Conservation (phyloP, 92 coral and sea anemone species). For the Palythoa heliodiscus region DNA sequence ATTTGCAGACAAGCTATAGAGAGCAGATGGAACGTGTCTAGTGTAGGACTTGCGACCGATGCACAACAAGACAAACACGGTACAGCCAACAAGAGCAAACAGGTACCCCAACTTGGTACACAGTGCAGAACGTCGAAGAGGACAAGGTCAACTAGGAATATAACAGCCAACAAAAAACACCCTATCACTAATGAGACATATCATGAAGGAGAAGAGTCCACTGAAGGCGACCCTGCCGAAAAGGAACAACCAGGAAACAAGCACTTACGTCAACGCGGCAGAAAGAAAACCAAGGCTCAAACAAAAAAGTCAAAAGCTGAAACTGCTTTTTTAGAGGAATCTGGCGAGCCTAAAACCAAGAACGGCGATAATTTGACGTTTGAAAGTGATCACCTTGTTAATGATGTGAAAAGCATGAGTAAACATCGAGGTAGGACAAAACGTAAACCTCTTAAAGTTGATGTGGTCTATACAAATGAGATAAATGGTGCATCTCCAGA, state of each 20-base stretch:
- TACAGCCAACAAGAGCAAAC: neutral
- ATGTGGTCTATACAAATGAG: neutral
- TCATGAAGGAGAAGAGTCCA: neutral
- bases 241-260: neutral
- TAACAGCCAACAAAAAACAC: neutral
- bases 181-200: neutral
- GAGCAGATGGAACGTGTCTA: conserved; percentile 12
- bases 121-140: neutral
- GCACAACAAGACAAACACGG: neutral
- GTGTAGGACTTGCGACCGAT: neutral
- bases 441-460: conserved; percentile 6
- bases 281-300: neutral
- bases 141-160: neutral
- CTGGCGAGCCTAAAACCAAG: neutral
- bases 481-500: neutral
- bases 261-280: neutral
- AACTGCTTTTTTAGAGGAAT: neutral
- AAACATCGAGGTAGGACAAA: conserved; percentile 1
- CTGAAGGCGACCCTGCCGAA: neutral
- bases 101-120: neutral
- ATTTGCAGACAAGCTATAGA: conserved; percentile 8
- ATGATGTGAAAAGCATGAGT: neutral
- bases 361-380: neutral
- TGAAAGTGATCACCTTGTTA: neutral
- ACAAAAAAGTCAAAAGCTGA: neutral